Evolutionary conservation across 2,113 vertebrate species (phyloP).

Genomic region (Lycocorax pyrrhopterus): DNA sequence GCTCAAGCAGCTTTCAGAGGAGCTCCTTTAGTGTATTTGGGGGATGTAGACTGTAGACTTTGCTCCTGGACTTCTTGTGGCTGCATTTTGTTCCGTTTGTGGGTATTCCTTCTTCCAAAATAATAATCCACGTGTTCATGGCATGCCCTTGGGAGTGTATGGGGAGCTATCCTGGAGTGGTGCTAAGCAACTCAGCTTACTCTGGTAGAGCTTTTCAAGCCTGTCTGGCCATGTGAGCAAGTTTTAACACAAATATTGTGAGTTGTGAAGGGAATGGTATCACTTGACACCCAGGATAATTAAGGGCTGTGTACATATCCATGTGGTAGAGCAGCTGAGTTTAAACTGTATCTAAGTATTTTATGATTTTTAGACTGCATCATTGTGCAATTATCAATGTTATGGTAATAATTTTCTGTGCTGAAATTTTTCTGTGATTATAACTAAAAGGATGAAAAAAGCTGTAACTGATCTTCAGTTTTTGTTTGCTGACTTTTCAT

Average conservation of each 20-base stretch:
- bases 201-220: not conserved
- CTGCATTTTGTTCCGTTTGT: not conserved
- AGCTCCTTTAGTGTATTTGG: not conserved
- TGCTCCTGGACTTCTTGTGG: not conserved
- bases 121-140: not conserved
- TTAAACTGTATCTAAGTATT: not conserved
- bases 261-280: not conserved
- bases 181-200: not conserved
- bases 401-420: not conserved
- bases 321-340: not conserved
- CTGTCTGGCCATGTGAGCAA: not conserved
- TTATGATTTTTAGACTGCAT: not conserved
- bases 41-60: not conserved
- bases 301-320: not conserved
- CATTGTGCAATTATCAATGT: not conserved
- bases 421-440: not conserved
- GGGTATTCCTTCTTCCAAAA: not conserved
- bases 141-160: not conserved
- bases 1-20: not conserved
- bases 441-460: not conserved
- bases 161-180: not conserved
- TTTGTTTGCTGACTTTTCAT: not conserved
- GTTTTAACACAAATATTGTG: not conserved
- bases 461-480: not conserved
- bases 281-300: not conserved